A percentile compares a stretch with the other conserved stretches of the same genome.
These are phyloP conservation scores for Metellina segmentata DNA, from an alignment of 2,888 invertebrate genomes.

Conservation along the genomic window DNA sequence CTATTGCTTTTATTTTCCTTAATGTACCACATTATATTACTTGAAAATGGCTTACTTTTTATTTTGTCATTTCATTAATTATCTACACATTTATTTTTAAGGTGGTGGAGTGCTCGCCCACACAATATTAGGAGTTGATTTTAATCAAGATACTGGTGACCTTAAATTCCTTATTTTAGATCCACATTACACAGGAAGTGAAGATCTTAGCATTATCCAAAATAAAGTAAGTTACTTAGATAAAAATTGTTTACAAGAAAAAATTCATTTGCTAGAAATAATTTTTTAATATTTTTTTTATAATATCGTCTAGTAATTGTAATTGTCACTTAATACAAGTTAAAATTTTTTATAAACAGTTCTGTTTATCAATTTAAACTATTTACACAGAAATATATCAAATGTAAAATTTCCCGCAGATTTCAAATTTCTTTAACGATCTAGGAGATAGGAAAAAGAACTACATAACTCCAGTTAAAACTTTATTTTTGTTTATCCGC, in stretches of 20 bases:
- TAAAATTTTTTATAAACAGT: not conserved
- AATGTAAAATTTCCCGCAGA: too few species aligned
- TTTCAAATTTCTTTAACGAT: too few species aligned
- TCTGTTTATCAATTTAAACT: not conserved
- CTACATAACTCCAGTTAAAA: too few species aligned
- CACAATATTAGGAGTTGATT: constrained; percentile 97
- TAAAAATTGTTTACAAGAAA: not conserved
- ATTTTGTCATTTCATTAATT: not conserved
- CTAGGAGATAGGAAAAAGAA: too few species aligned
- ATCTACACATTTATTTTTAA: constrained; percentile 80
- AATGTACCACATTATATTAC: too few species aligned
- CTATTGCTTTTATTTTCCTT: too few species aligned
- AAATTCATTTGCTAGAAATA: not conserved
- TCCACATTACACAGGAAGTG: constrained; percentile 97
- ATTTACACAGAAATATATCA: too few species aligned
- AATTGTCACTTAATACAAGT: not conserved
- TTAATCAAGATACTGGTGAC: constrained; percentile 89
- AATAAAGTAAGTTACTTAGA: constrained; percentile 80
- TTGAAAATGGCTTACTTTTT: too few species aligned
- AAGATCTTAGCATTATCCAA: constrained; percentile 86
- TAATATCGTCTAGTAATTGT: not conserved
- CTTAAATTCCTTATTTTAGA: constrained; percentile 96
- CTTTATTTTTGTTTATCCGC: too few species aligned
- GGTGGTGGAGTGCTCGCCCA: constrained; percentile 98
- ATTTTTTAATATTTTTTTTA: not conserved